phyloP scores from a whole-genome alignment of 2,113 vertebrate species.

The Neoarius graeffei region DNA sequence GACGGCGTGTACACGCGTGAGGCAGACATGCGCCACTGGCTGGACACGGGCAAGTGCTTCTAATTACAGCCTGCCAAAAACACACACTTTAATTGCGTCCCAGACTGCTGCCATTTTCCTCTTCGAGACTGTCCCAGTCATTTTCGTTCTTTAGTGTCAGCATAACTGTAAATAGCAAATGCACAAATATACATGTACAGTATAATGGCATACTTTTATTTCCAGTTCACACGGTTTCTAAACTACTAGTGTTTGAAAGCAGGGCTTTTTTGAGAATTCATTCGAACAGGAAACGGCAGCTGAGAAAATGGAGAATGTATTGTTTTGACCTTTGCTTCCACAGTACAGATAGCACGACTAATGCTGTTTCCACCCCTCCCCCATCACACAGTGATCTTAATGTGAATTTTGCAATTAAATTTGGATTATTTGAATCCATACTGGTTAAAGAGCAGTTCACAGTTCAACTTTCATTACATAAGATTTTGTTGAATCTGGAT shows the following conservation, averaged over 20 bases:
- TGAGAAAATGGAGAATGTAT: not conserved
- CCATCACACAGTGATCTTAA: not conserved
- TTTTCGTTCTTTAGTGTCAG: conserved; percentile 26
- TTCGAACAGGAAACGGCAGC: not conserved
- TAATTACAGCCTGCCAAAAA: conserved; percentile 48
- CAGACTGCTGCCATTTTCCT: conserved; percentile 29
- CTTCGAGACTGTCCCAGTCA: conserved; percentile 7
- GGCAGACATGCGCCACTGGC: conserved; percentile 88
- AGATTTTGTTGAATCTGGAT: not conserved
- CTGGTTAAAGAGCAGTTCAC: not conserved
- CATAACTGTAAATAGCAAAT: conserved; percentile 22
- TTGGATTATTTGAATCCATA: not conserved
- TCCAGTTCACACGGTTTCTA: not conserved
- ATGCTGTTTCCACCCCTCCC: not conserved
- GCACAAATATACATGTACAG: not conserved
- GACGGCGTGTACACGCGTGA: conserved; percentile 90
- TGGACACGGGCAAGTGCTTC: conserved; percentile 78
- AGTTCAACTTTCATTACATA: not conserved
- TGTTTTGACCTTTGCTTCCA: not conserved
- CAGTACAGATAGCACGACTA: not conserved
- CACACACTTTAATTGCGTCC: conserved; percentile 4
- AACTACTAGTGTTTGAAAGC: not conserved
- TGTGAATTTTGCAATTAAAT: not conserved
- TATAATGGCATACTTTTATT: not conserved
- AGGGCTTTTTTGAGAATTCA: not conserved